phyloP scores from a whole-genome alignment of 35 echinoderm and acorn worm genomes.

The Diadema setosum region DNA sequence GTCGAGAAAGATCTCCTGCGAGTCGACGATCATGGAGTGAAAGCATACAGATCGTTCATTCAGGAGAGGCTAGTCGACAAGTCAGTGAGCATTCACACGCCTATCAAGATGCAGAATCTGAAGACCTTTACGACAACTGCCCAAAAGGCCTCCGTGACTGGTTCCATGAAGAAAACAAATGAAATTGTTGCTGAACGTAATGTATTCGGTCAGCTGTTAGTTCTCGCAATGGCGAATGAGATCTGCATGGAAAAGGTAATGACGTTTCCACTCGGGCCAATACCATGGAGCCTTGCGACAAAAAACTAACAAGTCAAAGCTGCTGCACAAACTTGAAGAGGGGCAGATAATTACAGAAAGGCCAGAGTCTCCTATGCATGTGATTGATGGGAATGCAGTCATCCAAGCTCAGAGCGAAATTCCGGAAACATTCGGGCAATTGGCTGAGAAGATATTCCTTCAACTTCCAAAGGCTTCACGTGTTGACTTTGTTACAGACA shows the following conservation, averaged over 20 bases:
- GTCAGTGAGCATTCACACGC: not conserved
- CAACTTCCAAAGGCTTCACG: not conserved
- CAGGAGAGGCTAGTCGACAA: not conserved
- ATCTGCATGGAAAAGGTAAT: no score
- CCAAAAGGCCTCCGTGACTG: no score
- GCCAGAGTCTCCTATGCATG: not conserved
- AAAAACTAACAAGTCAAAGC: no score
- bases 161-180: no score
- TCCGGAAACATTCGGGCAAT: not conserved
- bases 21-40: not conserved
- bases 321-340: no score
- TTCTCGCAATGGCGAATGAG: no score
- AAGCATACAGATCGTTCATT: not conserved
- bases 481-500: conserved; percentile 9
- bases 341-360: not conserved
- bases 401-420: not conserved
- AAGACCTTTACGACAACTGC: not conserved
- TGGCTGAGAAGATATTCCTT: not conserved
- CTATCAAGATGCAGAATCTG: not conserved
- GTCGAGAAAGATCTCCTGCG: not conserved
- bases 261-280: no score
- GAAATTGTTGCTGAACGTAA: no score
- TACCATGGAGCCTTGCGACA: no score
- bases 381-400: not conserved
- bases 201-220: no score